These are phyloP conservation scores for Drosophila mauritiana DNA, from an alignment of 1,140 invertebrate species.

Conservation along the genomic window DNA sequence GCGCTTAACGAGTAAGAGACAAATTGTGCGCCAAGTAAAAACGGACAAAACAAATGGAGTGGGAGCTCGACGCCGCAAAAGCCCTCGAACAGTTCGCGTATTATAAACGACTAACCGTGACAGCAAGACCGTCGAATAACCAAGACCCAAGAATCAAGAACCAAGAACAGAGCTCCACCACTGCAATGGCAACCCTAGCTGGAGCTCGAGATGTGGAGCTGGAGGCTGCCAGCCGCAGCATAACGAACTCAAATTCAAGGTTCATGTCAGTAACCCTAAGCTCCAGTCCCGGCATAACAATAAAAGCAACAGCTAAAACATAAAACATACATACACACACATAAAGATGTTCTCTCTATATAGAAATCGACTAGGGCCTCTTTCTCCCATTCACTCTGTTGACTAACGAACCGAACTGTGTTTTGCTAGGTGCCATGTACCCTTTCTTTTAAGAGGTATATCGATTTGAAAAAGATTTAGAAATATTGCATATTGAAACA, in stretches of 20 bases:
- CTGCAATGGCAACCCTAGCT: constrained; percentile 20
- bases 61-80: constrained; percentile 14
- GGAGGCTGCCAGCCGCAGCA: constrained; percentile 61
- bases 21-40: constrained; percentile 74
- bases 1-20: constrained; percentile 76
- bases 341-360: constrained; percentile 29
- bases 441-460: background rate
- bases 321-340: constrained; percentile 54
- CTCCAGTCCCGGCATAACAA: constrained; percentile 61
- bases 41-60: constrained; percentile 71
- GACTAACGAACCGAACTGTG: constrained; percentile 63
- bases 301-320: constrained; percentile 71
- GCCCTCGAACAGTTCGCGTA: constrained; percentile 36
- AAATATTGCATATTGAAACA: too few species aligned
- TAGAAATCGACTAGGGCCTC: constrained; percentile 41
- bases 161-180: constrained; percentile 1
- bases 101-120: constrained; percentile 73
- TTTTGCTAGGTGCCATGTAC: constrained; percentile 39
- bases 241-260: constrained; percentile 80
- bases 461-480: background rate
- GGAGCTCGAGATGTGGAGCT: constrained; percentile 20
- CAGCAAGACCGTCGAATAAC: constrained; percentile 31
- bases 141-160: constrained; percentile 10
- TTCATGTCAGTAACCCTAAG: constrained; percentile 81
- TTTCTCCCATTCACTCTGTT: constrained; percentile 35